Base-by-base conservation (phyloP, 2,113 vertebrate genomes). In the Cyanoramphus novaezelandiae region DNA sequence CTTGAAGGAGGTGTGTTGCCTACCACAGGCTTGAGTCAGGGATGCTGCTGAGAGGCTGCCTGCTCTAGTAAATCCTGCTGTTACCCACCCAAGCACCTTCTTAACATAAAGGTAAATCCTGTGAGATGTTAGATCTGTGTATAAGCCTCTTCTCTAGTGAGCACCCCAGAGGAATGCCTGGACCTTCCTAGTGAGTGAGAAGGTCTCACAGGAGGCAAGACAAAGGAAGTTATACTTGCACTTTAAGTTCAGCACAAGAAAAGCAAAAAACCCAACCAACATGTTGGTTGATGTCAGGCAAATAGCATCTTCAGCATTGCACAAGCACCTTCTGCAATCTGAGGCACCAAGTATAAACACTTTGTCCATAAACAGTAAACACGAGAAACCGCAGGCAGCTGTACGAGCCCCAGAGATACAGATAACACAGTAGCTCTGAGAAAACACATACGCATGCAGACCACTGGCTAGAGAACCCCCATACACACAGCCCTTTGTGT, bases 261-360 rank as follows among this genome's bases (percentile, higher is more conserved):
- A 15, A 24, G 55, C 37, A 37, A 31, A 41, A 17, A 29, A 3
- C 0, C 9, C 9, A 25, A 13, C 6, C 29, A 85, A 41, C 5
- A 63, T 0, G 0, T n/a, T n/a, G 55, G 55, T n/a, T 6, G 0
- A 49, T 10, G 0, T 9, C 24, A 72, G 72, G 4, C 43, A 69
- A 88, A 11, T 1, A 0, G 10, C 67, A 4, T 6, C 14, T 43
- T 84, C 10, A 43, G 43, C 88, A 64, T n/a, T 39, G 24, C 53
- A 88, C 16, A 65, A 74, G 29, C 18, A 19, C 23, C 8, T 72
- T 62, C 14, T 52, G 5, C 25, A 75, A 13, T 33, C 20, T 64
- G 5, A 53, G 10, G 8, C 50, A 55, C 28, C 2, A 37, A 83
- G 31, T 11, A 39, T 4, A 50, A 33, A 7, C 6, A 63, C 28